These are phyloP conservation scores for Amblyjoppa proteus DNA, from an alignment of 2,888 invertebrate genomes.

Conservation along the genomic window DNA sequence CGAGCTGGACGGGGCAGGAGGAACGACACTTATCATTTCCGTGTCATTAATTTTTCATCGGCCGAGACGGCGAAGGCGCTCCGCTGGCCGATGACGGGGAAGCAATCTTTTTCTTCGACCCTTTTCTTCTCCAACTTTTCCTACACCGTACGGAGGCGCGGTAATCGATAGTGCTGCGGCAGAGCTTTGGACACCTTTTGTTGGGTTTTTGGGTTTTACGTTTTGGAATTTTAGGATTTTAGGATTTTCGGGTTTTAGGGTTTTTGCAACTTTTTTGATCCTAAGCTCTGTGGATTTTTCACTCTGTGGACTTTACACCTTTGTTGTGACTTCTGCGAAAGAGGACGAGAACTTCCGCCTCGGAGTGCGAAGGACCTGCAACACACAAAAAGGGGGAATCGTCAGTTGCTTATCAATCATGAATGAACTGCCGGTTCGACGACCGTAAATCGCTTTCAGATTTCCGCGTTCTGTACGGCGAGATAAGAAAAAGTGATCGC, in stretches of 20 bases:
- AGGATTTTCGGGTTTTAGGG: neutral
- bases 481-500: neutral
- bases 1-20: constrained; percentile 1
- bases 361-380: constrained; percentile 15
- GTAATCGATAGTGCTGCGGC: constrained; percentile 19
- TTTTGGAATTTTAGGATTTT: too few relatives aligned
- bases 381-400: constrained; percentile 7
- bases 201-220: neutral
- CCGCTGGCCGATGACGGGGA: constrained; percentile 40
- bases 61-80: constrained; percentile 18
- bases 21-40: constrained; percentile 56
- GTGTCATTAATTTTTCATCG: constrained; percentile 55
- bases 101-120: constrained; percentile 26
- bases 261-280: neutral
- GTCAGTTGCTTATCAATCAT: neutral
- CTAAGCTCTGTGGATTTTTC: neutral
- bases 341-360: constrained; percentile 6
- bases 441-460: constrained; percentile 2
- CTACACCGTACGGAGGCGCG: neutral
- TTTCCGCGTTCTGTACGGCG: neutral
- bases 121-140: neutral
- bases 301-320: neutral
- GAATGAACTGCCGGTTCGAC: neutral
- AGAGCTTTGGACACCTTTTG: neutral
- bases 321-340: neutral